Base-by-base conservation (phyloP, 1,140 invertebrate species). In the Brachionus manjavacas region DNA sequence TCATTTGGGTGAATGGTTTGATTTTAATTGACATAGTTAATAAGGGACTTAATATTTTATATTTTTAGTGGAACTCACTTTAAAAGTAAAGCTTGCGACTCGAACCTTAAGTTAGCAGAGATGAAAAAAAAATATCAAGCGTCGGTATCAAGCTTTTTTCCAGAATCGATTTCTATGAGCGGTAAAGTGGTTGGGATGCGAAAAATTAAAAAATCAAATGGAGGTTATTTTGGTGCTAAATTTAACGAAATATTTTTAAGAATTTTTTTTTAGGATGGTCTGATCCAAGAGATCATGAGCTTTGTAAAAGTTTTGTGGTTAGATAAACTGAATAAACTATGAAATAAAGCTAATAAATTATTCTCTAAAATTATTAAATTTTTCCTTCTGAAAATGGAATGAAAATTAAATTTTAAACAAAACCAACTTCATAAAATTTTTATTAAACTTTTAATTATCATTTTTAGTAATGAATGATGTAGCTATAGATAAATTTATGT, bases 1-100 rank as follows among this genome's bases (percentile, higher is more conserved):
- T 76, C 72, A 76, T 49, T 49, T 76, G 11, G 72, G 72, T 31
- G 72, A 76, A 76, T 76, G 72, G 72, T 76, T 35, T 76, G 11
- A 49, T 25, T 76, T 20, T 11, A 74, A 35, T 20, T 43, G 20
- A 2, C 1, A 74, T 23, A 16, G 7, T 74, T 23, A 43, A 43
- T 9, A 7, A 74, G 11, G 46, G 1, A 9, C 16, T 43, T 43
- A n/a, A 20, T 20, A 7, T 7, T 43, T 74, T 23, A 2, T 49
- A 4, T 76, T 76, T n/a, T 52, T 25, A 76, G 72, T 49, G 72
- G 72, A 1, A 76, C 72, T 11, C 72, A 76, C 52, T 76, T 76
- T 23, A 76, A 76, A 31, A 20, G 72, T 9, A 76, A 49, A 49
- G 16, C 16, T 28, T 76, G 72, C 41, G 72, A 76, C 52, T 20